Evolutionary conservation across 2,888 invertebrate genomes (phyloP).

Genomic region (Apocheima hispidaria): DNA sequence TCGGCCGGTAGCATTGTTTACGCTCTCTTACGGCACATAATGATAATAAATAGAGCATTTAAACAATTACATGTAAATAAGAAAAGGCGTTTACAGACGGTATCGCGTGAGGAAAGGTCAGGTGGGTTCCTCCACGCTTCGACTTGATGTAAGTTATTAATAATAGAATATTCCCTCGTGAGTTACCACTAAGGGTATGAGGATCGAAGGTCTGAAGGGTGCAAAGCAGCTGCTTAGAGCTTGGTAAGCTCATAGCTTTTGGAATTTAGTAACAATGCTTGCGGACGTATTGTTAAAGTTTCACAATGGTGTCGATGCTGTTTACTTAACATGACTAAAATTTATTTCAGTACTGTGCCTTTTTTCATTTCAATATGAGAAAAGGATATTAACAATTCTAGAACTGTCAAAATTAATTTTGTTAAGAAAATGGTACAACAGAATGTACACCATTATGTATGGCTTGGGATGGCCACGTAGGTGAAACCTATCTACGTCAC

Average conservation of each 20-base stretch:
- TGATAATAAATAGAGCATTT: slow-evolving; percentile 61
- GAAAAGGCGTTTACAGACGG: slow-evolving; percentile 9
- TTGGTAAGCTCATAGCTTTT: neutral
- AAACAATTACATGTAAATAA: slow-evolving; percentile 52
- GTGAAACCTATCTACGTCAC: no score
- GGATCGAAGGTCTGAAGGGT: slow-evolving; percentile 11
- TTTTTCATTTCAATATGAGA: no score
- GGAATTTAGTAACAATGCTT: no score
- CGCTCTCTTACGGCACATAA: slow-evolving; percentile 59
- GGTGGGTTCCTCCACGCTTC: neutral
- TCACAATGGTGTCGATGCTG: no score
- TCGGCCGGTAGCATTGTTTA: slow-evolving; percentile 64
- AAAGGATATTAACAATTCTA: no score
- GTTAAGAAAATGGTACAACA: no score
- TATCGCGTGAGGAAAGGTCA: slow-evolving; percentile 13
- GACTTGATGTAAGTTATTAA: slow-evolving; percentile 11
- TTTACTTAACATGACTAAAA: no score
- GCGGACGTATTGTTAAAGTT: no score
- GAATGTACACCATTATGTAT: no score
- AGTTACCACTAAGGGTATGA: neutral
- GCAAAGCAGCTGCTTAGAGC: neutral
- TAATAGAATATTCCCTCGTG: slow-evolving; percentile 3
- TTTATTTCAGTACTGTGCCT: no score
- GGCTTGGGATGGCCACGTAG: no score
- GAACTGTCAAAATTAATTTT: no score